phyloP scores from a whole-genome alignment of 2,888 invertebrate genomes.

The Ormyrus pomaceus region DNA sequence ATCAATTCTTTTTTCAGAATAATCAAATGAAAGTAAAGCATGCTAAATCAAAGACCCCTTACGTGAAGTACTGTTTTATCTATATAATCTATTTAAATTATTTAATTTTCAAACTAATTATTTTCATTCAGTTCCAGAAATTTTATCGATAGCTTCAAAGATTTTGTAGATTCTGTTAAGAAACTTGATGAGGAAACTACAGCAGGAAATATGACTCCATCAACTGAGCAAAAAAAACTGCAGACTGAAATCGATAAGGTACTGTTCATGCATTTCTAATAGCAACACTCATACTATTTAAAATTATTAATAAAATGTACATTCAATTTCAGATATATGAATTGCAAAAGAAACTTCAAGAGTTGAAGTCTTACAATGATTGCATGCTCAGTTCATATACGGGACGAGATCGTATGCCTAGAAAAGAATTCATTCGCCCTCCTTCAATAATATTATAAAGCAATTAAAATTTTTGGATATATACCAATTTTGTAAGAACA shows the following conservation, averaged over 20 bases:
- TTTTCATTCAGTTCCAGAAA: slow-evolving; percentile 15
- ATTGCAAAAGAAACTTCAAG: slow-evolving; percentile 30
- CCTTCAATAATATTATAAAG: slow-evolving; percentile 17
- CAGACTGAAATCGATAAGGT: slow-evolving; percentile 40
- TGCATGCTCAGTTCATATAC: neutral
- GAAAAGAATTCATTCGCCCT: slow-evolving; percentile 17
- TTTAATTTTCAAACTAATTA: neutral
- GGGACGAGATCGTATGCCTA: neutral
- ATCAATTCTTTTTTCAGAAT: slow-evolving; percentile 3
- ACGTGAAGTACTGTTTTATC: slow-evolving; percentile 5
- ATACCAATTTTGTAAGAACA: neutral
- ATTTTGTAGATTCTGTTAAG: slow-evolving; percentile 17
- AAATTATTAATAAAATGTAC: slow-evolving; percentile 1
- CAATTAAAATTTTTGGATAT: neutral
- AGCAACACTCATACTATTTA: slow-evolving; percentile 4
- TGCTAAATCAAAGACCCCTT: neutral
- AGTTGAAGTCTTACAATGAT: slow-evolving; percentile 26
- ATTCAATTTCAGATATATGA: slow-evolving; percentile 32
- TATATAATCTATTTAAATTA: neutral
- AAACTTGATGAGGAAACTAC: slow-evolving; percentile 7
- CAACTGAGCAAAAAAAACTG: slow-evolving; percentile 15
- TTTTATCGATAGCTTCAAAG: slow-evolving; percentile 22
- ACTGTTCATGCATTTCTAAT: neutral
- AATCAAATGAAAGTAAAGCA: neutral
- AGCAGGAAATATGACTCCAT: slow-evolving; percentile 17